These are phyloP conservation scores for Eueides isabella DNA, from an alignment of 1,140 invertebrate species.

Conservation along the genomic window DNA sequence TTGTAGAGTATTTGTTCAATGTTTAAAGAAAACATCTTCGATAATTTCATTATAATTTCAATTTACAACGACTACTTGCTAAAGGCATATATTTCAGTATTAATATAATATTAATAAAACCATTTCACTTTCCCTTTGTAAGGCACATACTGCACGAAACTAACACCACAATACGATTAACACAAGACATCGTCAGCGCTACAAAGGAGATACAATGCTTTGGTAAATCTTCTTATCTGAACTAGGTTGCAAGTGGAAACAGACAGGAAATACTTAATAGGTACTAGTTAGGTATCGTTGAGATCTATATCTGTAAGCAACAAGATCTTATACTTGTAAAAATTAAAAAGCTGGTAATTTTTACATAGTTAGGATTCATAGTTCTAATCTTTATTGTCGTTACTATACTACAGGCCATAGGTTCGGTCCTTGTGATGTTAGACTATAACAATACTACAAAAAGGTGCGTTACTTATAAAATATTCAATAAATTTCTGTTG, in stretches of 20 bases:
- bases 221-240: neutral
- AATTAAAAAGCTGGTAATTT: neutral
- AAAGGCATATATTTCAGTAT: neutral
- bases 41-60: no score
- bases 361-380: neutral
- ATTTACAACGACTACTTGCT: no score
- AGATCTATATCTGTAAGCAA: neutral
- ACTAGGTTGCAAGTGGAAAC: slow-evolving; percentile 4
- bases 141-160: neutral
- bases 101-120: neutral
- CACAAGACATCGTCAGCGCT: neutral
- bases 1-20: no score
- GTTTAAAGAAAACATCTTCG: no score
- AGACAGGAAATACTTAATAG: neutral
- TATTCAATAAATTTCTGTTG: no score
- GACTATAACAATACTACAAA: no score
- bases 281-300: neutral
- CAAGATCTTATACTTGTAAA: neutral
- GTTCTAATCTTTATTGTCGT: no score
- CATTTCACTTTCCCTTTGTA: neutral
- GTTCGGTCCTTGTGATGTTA: no score
- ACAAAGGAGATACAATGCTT: neutral
- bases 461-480: no score
- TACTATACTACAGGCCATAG: no score
- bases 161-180: neutral